Conservation (phyloP, 2,888 invertebrate species). For the Furcula furcula region DNA sequence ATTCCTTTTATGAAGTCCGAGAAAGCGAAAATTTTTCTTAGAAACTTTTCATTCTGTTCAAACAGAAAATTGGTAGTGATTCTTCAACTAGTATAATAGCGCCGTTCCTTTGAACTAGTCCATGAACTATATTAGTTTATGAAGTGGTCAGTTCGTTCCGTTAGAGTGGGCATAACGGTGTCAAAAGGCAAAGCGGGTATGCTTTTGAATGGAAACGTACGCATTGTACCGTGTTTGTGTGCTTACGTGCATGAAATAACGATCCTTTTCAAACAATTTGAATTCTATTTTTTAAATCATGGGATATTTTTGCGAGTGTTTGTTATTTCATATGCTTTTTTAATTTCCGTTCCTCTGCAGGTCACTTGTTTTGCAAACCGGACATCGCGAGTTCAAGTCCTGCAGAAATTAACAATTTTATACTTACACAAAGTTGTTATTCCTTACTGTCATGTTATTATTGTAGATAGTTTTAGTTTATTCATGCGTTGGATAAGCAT, state of each 20-base stretch:
- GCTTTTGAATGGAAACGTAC: slow-evolving; percentile 22
- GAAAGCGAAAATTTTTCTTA: slow-evolving; percentile 20
- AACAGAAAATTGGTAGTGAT: slow-evolving; percentile 29
- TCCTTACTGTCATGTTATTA: too few species aligned
- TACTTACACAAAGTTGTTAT: too few species aligned
- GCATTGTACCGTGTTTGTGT: slow-evolving; percentile 24
- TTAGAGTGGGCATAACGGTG: slow-evolving; percentile 17
- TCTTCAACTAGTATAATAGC: slow-evolving; percentile 30
- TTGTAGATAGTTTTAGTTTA: too few species aligned
- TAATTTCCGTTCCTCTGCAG: too few species aligned
- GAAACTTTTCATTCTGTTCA: slow-evolving; percentile 27
- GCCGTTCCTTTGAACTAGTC: slow-evolving; percentile 23
- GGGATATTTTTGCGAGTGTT: slow-evolving; percentile 15
- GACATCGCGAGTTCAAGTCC: too few species aligned
- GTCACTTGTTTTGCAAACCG: too few species aligned
- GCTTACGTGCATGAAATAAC: slow-evolving; percentile 28
- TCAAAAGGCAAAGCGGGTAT: slow-evolving; percentile 22
- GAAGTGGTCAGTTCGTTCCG: slow-evolving; percentile 27
- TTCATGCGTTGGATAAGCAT: too few species aligned
- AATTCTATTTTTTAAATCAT: slow-evolving; percentile 15
- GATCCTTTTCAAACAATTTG: slow-evolving; percentile 27
- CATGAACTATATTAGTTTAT: too few species aligned
- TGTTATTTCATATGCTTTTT: slow-evolving; percentile 10
- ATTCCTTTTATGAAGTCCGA: slow-evolving; percentile 29
- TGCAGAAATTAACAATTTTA: too few species aligned